Evolutionary conservation across 2,797 vertebrate genomes (phyloP), one percentile per base, ranked within the genome.

Genomic region (Argyrosomus regius): DNA sequence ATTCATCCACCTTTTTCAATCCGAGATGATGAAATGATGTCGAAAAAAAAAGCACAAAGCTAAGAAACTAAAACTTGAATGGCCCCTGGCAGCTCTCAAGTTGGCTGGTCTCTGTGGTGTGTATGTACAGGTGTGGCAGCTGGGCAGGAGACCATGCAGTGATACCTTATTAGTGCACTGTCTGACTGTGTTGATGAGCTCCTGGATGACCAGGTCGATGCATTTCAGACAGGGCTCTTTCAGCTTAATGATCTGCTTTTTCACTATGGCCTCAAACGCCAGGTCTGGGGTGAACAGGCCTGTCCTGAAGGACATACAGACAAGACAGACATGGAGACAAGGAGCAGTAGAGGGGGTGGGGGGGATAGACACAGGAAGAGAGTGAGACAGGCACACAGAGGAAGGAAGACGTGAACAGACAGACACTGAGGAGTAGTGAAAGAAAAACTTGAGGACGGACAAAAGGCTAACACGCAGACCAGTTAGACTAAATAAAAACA

Each of bases 191-290:
- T 96, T 98, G 94, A 99, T 97, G 89, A 99, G 95, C 93, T 99
- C 98, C 96, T 99, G 98, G 93, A 99, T 99, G 90, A 99, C 98
- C 95, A 99, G 91, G 93, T 99, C 98, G 93, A 99, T 98, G 83
- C 97, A 98, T 89, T 99, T 99, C 90, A 99, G 94, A 92, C 98
- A 98, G 8, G 98, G 98, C 87, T 98, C 97, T 96, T 98, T 99
- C 96, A 99, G 96, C 95, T 99, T 99, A 92, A 99, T 97, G 94
- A 99, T 95, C 95, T 99, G 98, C 96, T 99, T 99, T 96, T 99
- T 99, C 91, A 99, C 98, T 78, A 99, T 99, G 94, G 97, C 97
- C 94, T 99, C 98, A 94, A 99, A 99, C 12, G 98, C 98, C 96
- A 99, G 61, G 94, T 99, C 98, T 13, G 98, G 98, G 48, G 98